Evolutionary conservation across 2,888 invertebrate genomes (phyloP).

Genomic region (Melipona beecheii): DNA sequence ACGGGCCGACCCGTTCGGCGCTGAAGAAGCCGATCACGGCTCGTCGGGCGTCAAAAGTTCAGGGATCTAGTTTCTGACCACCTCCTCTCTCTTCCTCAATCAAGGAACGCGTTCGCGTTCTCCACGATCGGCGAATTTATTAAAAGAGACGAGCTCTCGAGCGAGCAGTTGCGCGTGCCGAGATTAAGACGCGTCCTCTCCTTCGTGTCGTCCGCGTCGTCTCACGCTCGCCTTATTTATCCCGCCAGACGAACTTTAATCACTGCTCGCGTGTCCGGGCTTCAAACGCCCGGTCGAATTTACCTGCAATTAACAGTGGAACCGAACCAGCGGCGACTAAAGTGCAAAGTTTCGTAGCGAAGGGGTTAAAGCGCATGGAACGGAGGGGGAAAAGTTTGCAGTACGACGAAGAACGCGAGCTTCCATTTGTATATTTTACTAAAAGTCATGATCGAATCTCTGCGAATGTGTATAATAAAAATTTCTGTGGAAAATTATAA

Average conservation of each 20-base stretch:
- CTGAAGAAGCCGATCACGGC: slow-evolving; percentile 20
- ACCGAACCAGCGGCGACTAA: neutral
- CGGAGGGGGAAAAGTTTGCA: no score
- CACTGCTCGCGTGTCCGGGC: neutral
- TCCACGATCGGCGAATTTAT: slow-evolving; percentile 43
- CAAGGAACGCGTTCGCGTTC: slow-evolving; percentile 5
- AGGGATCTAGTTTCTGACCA: slow-evolving; percentile 26
- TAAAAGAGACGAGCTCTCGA: slow-evolving; percentile 46
- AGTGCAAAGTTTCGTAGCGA: no score
- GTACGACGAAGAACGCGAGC: no score
- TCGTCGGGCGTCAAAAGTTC: slow-evolving; percentile 33
- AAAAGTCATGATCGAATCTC: no score
- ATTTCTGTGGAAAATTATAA: no score
- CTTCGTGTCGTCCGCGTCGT: neutral
- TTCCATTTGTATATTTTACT: no score
- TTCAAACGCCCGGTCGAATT: neutral
- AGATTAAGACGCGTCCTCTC: slow-evolving; percentile 24
- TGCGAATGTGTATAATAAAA: no score
- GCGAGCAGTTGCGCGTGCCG: slow-evolving; percentile 22
- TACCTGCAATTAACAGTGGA: neutral
- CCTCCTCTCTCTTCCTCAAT: no score
- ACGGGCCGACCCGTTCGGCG: neutral
- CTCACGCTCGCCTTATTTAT: neutral
- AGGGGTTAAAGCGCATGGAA: no score
- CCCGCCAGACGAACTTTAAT: slow-evolving; percentile 26